These are phyloP conservation scores for Eptesicus fuscus DNA, from an alignment of 2,113 vertebrate species.

Conservation along the genomic window DNA sequence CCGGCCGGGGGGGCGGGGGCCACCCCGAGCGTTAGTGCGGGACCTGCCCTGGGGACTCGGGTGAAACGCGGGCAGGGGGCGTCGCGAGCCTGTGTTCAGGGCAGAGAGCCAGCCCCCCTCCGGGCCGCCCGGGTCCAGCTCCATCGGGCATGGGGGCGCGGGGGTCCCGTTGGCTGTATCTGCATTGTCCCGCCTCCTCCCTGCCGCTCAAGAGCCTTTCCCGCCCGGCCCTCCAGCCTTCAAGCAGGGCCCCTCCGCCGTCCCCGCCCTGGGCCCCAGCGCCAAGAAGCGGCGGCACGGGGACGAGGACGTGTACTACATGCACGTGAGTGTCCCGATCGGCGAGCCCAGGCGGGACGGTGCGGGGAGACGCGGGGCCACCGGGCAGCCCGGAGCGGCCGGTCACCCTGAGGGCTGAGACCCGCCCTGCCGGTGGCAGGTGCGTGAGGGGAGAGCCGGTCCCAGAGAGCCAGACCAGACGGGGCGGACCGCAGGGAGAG, in stretches of 20 bases:
- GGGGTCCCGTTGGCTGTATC: neutral
- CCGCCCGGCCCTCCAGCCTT: conserved; percentile 83
- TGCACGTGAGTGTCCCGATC: conserved; percentile 86
- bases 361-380: neutral
- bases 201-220: neutral
- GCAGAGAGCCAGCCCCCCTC: neutral
- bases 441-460: neutral
- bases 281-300: conserved; percentile 94
- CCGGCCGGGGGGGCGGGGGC: fast-evolving
- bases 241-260: conserved; percentile 92
- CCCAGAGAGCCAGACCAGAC: neutral
- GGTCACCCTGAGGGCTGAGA: neutral
- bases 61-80: fast-evolving
- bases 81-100: conserved; percentile 4
- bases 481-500: neutral
- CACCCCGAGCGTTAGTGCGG: no score
- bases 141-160: fast-evolving
- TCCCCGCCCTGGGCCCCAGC: conserved; percentile 85
- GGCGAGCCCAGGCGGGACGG: fast-evolving
- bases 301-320: conserved; percentile 95
- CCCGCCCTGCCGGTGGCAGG: neutral
- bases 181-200: fast-evolving
- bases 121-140: neutral
- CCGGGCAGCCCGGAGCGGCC: fast-evolving
- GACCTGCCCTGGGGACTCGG: fast-evolving